phyloP scores from a whole-genome alignment of 2,888 invertebrate genomes.

The Lasioglossum zephyrum region DNA sequence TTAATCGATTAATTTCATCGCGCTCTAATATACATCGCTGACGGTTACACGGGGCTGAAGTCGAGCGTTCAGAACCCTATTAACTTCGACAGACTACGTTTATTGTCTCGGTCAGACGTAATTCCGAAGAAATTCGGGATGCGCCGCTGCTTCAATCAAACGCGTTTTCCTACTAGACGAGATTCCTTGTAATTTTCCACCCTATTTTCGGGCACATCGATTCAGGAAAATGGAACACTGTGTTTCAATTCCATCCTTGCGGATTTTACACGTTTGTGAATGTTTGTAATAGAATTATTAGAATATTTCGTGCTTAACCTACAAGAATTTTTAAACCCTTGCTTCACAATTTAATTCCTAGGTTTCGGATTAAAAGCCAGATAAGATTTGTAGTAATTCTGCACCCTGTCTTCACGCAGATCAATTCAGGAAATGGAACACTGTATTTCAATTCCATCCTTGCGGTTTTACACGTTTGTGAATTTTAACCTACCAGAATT shows the following conservation, averaged over 20 bases:
- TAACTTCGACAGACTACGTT: conserved; percentile 11
- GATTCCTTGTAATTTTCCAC: not conserved
- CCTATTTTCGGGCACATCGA: not conserved
- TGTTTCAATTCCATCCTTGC: not conserved
- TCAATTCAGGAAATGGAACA: too few relatives aligned
- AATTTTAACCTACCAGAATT: too few relatives aligned
- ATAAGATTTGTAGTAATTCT: too few relatives aligned
- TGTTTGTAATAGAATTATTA: too few relatives aligned
- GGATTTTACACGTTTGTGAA: too few relatives aligned
- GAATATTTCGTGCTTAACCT: too few relatives aligned
- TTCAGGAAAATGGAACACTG: not conserved
- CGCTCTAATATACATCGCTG: conserved; percentile 30
- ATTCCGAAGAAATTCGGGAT: not conserved
- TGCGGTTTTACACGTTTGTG: too few relatives aligned
- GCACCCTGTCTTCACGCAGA: too few relatives aligned
- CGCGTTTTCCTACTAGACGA: not conserved
- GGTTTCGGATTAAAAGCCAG: too few relatives aligned
- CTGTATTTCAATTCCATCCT: too few relatives aligned
- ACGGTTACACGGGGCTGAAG: not conserved
- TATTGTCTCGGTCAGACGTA: not conserved
- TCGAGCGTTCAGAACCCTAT: conserved; percentile 12
- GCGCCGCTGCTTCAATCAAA: not conserved
- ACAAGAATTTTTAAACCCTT: too few relatives aligned
- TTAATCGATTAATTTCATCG: conserved; percentile 66
- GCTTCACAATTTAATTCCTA: too few relatives aligned